phyloP scores from a whole-genome alignment of 2,797 vertebrate species.

The Acridotheres tristis region DNA sequence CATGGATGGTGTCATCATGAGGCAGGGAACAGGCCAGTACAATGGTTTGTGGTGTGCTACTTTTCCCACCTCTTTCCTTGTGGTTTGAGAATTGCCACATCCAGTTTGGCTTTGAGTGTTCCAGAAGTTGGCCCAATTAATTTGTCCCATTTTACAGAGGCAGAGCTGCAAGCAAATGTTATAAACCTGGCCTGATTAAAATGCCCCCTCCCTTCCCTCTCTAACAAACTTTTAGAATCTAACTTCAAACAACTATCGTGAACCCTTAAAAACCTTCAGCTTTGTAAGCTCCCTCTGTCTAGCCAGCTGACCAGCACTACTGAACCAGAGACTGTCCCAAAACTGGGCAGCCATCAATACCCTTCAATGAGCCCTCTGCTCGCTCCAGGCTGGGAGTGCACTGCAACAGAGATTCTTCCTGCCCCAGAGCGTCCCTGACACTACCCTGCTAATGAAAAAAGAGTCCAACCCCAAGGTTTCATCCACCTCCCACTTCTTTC shows the following conservation, averaged over 20 bases:
- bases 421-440: neutral
- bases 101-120: neutral
- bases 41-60: neutral
- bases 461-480: neutral
- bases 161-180: neutral
- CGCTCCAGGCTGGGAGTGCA: neutral
- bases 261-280: neutral
- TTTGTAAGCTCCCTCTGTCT: neutral
- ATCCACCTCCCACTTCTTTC: neutral
- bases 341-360: neutral
- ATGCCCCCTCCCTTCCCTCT: neutral
- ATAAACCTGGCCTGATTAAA: neutral
- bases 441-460: neutral
- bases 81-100: neutral
- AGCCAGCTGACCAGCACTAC: neutral
- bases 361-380: neutral
- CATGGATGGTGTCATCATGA: rapidly evolving
- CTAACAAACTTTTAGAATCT: neutral
- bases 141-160: neutral
- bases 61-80: neutral
- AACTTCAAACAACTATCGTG: neutral
- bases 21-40: neutral
- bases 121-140: neutral
- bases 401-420: neutral
- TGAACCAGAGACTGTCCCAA: neutral